Base-by-base conservation (phyloP, 2,797 vertebrate species). In the Mus minutoides region DNA sequence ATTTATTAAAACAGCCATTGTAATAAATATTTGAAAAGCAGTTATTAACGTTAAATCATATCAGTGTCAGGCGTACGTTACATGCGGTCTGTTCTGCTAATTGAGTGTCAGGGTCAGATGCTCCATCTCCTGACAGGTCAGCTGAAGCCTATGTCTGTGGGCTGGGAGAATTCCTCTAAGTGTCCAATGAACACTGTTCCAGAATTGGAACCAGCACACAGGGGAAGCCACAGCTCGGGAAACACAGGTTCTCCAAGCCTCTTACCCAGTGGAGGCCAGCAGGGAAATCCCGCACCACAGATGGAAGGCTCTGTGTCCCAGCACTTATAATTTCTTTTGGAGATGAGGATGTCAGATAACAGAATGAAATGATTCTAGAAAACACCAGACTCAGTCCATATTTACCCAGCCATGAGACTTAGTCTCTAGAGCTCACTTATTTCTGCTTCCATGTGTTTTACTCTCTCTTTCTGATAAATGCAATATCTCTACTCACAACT, bases 1-100 rank as follows among this genome's bases (percentile, higher is more conserved):
- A 98, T 98, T 98, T 98, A 99, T 98, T 98, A 97, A 98, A 98
- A 97, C 98, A 98, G 98, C 96, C 98, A 98, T 98, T 98, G 98
- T 97, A 98, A 99, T 98, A 98, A 98, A 98, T 98, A 98, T 98
- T 98, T 98, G 98, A 98, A 98, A 98, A 92, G 96, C 77, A 94
- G 97, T 98, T 98, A 98, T 98, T 98, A 98, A 98, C 8, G 83
- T 97, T 98, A 97, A 98, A 97, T 98, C 97, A 46, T 92, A 97
- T 97, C 97, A 79, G 88, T 97, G 97, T 97, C 97, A 88, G 96
- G 96, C 2, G 92, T 2, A 75, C 7, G 93, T 97, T 98, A 92
- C 93, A 93, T 80, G 77, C 4, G 1, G 37, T 83, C 98, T 98
- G 80, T 71, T 98, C 97, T 62, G 94, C 97, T 98, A 98, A 98